These are phyloP conservation scores for Drosophila santomea DNA, from an alignment of 1,140 invertebrate genomes.

Conservation along the genomic window DNA sequence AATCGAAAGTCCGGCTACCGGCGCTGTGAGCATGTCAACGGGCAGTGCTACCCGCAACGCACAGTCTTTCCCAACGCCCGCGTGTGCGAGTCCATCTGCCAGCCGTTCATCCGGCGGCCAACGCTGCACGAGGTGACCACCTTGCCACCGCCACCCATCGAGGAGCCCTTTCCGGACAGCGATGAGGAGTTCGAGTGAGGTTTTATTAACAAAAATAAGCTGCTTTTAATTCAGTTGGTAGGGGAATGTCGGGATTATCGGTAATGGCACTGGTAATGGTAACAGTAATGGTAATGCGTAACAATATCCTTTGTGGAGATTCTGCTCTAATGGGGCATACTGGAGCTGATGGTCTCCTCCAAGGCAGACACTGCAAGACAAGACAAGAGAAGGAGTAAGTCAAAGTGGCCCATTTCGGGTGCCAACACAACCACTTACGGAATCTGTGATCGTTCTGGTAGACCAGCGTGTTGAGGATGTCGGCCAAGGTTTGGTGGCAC, in stretches of 20 bases:
- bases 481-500: slow-evolving; percentile 71
- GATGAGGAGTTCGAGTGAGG: slow-evolving; percentile 6
- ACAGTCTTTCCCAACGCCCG: slow-evolving; percentile 19
- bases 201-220: neutral
- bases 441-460: slow-evolving; percentile 62
- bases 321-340: neutral
- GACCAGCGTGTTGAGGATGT: slow-evolving; percentile 54
- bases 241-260: neutral
- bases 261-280: neutral
- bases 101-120: slow-evolving; percentile 4
- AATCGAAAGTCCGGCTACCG: neutral
- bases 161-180: neutral
- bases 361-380: slow-evolving; percentile 63
- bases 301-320: neutral
- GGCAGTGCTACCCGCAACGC: slow-evolving; percentile 10
- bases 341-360: slow-evolving; percentile 66
- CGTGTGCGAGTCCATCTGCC: slow-evolving; percentile 16
- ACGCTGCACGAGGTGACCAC: slow-evolving; percentile 10
- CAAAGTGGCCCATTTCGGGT: too few relatives aligned
- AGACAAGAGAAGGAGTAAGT: neutral
- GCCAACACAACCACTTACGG: slow-evolving; percentile 54
- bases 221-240: neutral
- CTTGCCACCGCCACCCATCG: neutral
- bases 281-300: neutral
- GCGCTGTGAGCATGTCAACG: slow-evolving; percentile 28